These are phyloP conservation scores for Aurelia aurita complex sp. Pacific DNA, from an alignment of 30 jellyfish, hydroid and myxozoan genomes.

Conservation along the genomic window DNA sequence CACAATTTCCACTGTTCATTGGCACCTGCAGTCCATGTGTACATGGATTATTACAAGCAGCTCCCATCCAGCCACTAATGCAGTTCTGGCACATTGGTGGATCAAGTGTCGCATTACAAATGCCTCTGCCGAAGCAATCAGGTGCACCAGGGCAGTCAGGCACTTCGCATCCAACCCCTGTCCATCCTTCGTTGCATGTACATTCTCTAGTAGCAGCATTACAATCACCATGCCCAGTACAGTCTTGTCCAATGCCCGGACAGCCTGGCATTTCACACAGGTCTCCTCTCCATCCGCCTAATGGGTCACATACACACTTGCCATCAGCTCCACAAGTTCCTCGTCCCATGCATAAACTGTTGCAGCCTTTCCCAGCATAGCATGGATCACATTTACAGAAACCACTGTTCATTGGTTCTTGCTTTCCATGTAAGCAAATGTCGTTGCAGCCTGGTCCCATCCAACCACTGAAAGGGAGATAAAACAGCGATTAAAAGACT, in stretches of 20 bases:
- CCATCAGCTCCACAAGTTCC: conserved; percentile 58
- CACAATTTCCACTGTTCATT: conserved; percentile 68
- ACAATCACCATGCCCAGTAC: conserved; percentile 77
- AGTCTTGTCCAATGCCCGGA: conserved; percentile 68
- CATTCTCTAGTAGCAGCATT: conserved; percentile 68
- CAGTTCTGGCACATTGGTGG: conserved; percentile 63
- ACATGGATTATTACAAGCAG: conserved; percentile 68
- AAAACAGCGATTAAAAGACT: no score
- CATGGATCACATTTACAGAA: conserved; percentile 63
- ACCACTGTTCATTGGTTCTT: conserved; percentile 68
- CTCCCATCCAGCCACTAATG: conserved; percentile 67
- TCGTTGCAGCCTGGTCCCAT: conserved; percentile 77
- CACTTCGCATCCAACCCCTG: conserved; percentile 62
- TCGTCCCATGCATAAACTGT: conserved; percentile 49
- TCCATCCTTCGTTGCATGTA: conserved; percentile 71
- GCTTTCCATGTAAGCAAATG: conserved; percentile 46
- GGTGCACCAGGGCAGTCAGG: conserved; percentile 79
- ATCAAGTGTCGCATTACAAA: conserved; percentile 51
- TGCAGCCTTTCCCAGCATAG: conserved; percentile 72
- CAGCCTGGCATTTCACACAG: conserved; percentile 70
- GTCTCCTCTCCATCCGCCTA: conserved; percentile 72
- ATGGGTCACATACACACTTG: conserved; percentile 56
- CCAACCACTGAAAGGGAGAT: conserved; percentile 57
- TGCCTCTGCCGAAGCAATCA: conserved; percentile 61
- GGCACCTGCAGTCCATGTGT: conserved; percentile 59